A percentile compares a stretch with the other conserved stretches of the same genome.
Conservation (phyloP, 2,888 invertebrate species). For the Chymomyza fuscimana region DNA sequence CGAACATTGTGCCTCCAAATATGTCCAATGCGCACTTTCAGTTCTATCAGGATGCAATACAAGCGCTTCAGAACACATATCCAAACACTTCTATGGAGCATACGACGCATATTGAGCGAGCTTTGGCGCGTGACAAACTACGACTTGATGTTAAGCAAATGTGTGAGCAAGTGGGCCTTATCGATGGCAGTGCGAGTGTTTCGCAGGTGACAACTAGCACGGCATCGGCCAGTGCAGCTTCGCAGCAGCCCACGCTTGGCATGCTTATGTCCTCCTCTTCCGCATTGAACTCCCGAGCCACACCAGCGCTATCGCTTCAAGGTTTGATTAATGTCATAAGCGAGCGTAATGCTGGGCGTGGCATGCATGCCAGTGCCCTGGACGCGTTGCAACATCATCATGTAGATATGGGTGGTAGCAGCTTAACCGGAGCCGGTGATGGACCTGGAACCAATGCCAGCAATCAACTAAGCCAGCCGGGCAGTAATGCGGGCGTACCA, state of each 20-base stretch:
- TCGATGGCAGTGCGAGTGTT: slow-evolving; percentile 37
- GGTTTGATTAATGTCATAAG: slow-evolving; percentile 73
- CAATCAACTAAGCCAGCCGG: slow-evolving; percentile 52
- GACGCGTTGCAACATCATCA: slow-evolving; percentile 55
- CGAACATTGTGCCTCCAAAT: slow-evolving; percentile 62
- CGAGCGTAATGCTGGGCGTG: slow-evolving; percentile 55
- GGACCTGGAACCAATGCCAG: slow-evolving; percentile 32
- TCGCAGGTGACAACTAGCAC: not conserved
- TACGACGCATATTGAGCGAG: slow-evolving; percentile 70
- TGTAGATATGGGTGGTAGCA: not conserved
- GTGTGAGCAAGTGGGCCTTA: slow-evolving; percentile 64
- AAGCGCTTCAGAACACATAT: slow-evolving; percentile 63
- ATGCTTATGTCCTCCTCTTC: slow-evolving; percentile 57
- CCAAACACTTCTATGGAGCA: slow-evolving; percentile 63
- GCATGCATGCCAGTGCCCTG: slow-evolving; percentile 20
- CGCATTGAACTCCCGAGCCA: slow-evolving; percentile 44
- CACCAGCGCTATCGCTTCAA: slow-evolving; percentile 65
- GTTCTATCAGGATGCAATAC: slow-evolving; percentile 76
- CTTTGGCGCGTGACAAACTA: slow-evolving; percentile 68
- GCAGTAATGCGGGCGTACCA: slow-evolving; percentile 32
- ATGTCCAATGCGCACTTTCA: slow-evolving; percentile 75
- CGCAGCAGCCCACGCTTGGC: slow-evolving; percentile 38
- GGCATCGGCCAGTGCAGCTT: not conserved
- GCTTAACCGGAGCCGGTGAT: slow-evolving; percentile 26
- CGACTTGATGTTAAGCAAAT: slow-evolving; percentile 69